Evolutionary conservation across 1,140 invertebrate genomes (phyloP).

Genomic region (Drosophila sturtevanti): DNA sequence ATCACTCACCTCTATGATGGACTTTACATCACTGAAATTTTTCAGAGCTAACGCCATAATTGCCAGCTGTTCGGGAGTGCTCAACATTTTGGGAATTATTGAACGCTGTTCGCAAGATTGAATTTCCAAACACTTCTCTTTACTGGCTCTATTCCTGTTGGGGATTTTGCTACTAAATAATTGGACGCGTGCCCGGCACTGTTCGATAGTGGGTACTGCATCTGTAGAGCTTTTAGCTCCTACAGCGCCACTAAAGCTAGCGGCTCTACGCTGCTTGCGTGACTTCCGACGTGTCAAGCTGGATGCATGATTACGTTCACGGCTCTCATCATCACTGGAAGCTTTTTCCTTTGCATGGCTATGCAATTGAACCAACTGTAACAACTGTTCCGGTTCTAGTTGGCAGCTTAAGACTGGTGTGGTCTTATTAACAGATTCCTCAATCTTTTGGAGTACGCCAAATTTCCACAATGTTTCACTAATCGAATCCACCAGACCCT

Average conservation of each 20-base stretch:
- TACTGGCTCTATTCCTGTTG: neutral
- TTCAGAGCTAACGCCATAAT: constrained; percentile 74
- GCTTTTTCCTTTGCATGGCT: constrained; percentile 53
- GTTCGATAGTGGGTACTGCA: constrained; percentile 35
- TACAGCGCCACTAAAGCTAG: constrained; percentile 59
- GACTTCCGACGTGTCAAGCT: constrained; percentile 65
- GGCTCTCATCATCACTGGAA: constrained; percentile 77
- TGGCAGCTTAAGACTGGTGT: constrained; percentile 20
- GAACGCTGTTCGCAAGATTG: constrained; percentile 41
- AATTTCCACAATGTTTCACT: constrained; percentile 74
- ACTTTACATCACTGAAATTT: constrained; percentile 76
- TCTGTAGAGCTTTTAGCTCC: constrained; percentile 11
- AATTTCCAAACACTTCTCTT: neutral
- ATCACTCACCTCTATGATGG: constrained; percentile 72
- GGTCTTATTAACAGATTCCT: constrained; percentile 42
- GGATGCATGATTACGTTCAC: constrained; percentile 61
- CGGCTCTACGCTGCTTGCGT: constrained; percentile 58
- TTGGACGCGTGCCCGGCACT: constrained; percentile 33
- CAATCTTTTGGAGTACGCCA: constrained; percentile 70
- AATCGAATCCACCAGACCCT: constrained; percentile 64
- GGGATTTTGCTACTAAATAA: constrained; percentile 13
- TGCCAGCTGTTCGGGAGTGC: constrained; percentile 70
- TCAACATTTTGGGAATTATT: constrained; percentile 75
- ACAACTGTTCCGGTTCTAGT: constrained; percentile 64
- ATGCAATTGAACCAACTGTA: constrained; percentile 69